Evolutionary conservation across 2,888 invertebrate species (phyloP), one percentile per base, ranked within the genome.

Genomic region (Noctua janthina): DNA sequence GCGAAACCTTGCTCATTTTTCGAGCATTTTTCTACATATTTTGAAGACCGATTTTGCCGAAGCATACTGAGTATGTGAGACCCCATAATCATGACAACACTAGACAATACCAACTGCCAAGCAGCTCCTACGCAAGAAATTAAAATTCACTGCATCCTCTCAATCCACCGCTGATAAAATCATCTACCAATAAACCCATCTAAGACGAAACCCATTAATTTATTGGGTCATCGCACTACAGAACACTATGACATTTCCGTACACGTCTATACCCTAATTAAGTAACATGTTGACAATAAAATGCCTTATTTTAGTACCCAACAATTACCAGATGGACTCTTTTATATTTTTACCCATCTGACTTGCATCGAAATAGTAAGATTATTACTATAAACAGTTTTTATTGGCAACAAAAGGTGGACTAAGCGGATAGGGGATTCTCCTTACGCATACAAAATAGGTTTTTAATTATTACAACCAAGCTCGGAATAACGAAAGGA

Each of bases 391-490:
- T 93, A 94, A 94, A 95, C 91, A 89, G 89, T 93, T 95, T 95
- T 96, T 94, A 96, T 95, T 95, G 92, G 92, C 93, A 93, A 94
- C 95, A 94, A 93, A 94, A 93, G 92, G 90, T 92, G 92, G 91
- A 92, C 90, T 92, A 92, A 93, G 90, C 94, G 94, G 94, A 94
- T 94, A 94, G 92, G 85, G 83, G 91, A 82, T 92, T 86, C 86
- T 87, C 90, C 83, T 82, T 83, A 86, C 90, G 96, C 95, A 96
- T 96, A 95, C 95, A 86, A 91, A 96, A 92, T 92, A 93, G 93
- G 92, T 93, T 96, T 96, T 96, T 96, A 96, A 96, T 96, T 96
- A 95, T 94, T 93, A 84, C 83, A 86, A 87, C 80, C 87, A 88
- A 90, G 91, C 90, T 90, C 88, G 89, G 94, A 95, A 95, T 95